Percentiles rank a stretch among this genome's conserved stretches.
These are phyloP conservation scores for Patella vulgata DNA, from an alignment of 1,140 invertebrate species.

Conservation along the genomic window DNA sequence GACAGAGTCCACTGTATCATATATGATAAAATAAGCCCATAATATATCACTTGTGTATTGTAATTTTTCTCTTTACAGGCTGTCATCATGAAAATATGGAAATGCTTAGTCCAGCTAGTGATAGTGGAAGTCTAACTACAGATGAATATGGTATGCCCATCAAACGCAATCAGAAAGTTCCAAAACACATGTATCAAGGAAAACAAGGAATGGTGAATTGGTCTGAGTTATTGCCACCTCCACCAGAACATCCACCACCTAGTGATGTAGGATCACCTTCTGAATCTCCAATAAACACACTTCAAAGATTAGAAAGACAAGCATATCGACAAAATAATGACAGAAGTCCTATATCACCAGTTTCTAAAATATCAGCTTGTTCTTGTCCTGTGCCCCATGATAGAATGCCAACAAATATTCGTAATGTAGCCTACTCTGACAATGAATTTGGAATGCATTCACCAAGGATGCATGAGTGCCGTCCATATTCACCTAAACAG, in stretches of 20 bases:
- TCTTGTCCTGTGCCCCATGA: constrained; percentile 58
- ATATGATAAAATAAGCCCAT: no score
- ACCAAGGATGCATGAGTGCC: constrained; percentile 47
- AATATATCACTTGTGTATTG: no score
- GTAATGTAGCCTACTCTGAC: constrained; percentile 57
- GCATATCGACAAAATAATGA: constrained; percentile 39
- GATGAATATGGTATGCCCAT: constrained; percentile 65
- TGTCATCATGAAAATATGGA: constrained; percentile 43
- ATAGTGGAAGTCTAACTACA: constrained; percentile 65
- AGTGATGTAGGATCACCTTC: constrained; percentile 55
- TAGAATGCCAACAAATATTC: constrained; percentile 31
- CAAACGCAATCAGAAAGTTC: constrained; percentile 48
- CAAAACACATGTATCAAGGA: constrained; percentile 31
- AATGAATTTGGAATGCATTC: constrained; percentile 44
- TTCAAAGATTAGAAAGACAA: constrained; percentile 30
- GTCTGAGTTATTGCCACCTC: constrained; percentile 79
- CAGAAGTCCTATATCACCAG: constrained; percentile 52
- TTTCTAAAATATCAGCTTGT: constrained; percentile 59
- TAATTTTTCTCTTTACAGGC: no score
- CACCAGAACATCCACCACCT: constrained; percentile 82
- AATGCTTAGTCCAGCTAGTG: constrained; percentile 63
- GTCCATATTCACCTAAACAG: constrained; percentile 47
- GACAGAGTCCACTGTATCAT: no score
- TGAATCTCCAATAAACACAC: constrained; percentile 45
- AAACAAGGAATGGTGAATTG: constrained; percentile 74